These are phyloP conservation scores for Rambutsinella grinnellia DNA, from an alignment of 2,888 invertebrate genomes.

Conservation along the genomic window DNA sequence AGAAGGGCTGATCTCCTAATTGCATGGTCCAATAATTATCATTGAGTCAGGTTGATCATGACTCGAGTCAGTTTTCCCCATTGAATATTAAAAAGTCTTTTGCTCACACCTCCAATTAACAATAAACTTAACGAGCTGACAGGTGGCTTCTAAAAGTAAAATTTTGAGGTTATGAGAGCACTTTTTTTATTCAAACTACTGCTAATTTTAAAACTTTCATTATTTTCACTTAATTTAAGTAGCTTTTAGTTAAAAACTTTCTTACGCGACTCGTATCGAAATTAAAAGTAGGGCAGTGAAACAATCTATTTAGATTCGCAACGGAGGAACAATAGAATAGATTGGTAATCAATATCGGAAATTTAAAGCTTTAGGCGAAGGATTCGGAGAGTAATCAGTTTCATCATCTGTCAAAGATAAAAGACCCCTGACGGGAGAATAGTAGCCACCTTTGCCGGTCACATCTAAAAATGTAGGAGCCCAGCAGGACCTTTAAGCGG, in stretches of 20 bases:
- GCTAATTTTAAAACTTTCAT: neutral
- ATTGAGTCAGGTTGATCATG: neutral
- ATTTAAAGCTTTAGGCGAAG: neutral
- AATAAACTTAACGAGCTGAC: neutral
- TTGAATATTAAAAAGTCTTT: neutral
- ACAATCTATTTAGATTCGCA: too few species aligned
- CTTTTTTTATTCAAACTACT: neutral
- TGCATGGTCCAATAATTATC: slow-evolving; percentile 35
- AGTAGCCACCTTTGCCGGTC: too few species aligned
- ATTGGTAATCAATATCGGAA: neutral
- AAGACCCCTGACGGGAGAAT: too few species aligned
- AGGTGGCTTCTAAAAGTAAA: neutral
- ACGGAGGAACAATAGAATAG: too few species aligned
- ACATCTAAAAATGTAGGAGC: too few species aligned
- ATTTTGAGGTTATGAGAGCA: neutral
- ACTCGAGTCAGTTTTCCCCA: neutral
- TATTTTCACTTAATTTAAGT: neutral
- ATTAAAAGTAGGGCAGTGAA: neutral
- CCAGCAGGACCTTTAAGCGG: too few species aligned
- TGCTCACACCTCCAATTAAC: neutral
- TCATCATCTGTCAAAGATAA: too few species aligned
- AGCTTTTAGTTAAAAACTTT: neutral
- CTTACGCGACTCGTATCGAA: neutral
- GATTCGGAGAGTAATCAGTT: too few species aligned
- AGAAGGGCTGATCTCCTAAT: slow-evolving; percentile 23